Percentiles rank a stretch among this genome's conserved stretches.
These are phyloP conservation scores for Rotaria macrura DNA, from an alignment of 2,888 invertebrate species.

Conservation along the genomic window DNA sequence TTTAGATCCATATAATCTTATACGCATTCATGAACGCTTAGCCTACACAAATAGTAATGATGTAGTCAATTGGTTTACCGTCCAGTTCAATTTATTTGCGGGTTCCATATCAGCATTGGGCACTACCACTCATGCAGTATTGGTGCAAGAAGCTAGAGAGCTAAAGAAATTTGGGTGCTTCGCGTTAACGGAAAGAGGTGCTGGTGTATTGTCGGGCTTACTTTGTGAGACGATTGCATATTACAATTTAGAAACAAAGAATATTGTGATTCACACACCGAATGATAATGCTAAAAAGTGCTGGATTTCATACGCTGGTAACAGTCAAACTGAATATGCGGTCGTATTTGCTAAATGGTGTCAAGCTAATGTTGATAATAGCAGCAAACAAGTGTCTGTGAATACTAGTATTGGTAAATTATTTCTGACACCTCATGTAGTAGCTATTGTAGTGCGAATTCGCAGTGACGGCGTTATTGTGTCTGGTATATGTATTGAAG, in stretches of 20 bases:
- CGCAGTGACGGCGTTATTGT: not conserved
- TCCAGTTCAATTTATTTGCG: slow-evolving; percentile 17
- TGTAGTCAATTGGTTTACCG: slow-evolving; percentile 3
- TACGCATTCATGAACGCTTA: not conserved
- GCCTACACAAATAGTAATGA: slow-evolving; percentile 1
- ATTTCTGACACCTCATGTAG: not conserved
- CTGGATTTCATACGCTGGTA: slow-evolving; percentile 19
- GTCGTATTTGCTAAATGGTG: not conserved
- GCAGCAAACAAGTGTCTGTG: not conserved
- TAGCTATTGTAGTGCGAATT: not conserved
- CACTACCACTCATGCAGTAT: not conserved
- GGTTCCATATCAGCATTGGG: not conserved
- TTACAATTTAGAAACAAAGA: slow-evolving; percentile 5
- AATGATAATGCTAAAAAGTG: not conserved
- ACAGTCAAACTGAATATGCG: not conserved
- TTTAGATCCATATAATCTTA: not conserved
- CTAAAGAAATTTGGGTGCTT: not conserved
- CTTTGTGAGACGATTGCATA: not conserved
- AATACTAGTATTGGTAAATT: not conserved
- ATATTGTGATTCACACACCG: not conserved
- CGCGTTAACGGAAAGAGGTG: not conserved
- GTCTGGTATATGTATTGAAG: not conserved
- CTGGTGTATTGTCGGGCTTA: not conserved
- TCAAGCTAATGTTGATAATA: not conserved
- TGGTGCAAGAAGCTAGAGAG: not conserved